A percentile compares a stretch with the other conserved stretches of the same genome.
phyloP scores from a whole-genome alignment of 2,888 invertebrate genomes.

The Euproctis similis region DNA sequence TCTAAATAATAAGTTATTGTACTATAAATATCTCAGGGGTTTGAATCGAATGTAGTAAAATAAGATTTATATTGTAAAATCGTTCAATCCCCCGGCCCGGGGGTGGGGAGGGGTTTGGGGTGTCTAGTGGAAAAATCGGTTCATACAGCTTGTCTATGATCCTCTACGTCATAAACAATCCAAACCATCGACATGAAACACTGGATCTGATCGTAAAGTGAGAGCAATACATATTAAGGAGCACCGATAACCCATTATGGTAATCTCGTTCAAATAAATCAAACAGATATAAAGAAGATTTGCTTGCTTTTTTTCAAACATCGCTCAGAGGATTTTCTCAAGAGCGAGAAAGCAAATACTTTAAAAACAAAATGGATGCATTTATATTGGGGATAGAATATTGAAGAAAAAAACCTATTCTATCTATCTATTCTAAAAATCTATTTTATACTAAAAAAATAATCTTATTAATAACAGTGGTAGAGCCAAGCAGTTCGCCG shows the following conservation, averaged over 20 bases:
- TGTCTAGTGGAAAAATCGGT: background rate
- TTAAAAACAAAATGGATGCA: no score
- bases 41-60: conserved; percentile 4
- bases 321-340: no score
- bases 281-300: no score
- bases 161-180: conserved; percentile 8
- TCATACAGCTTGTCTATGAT: conserved; percentile 5
- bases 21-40: background rate
- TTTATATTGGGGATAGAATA: no score
- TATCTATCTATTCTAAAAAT: no score
- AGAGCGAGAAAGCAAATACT: no score
- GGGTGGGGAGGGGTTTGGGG: background rate
- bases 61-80: conserved; percentile 1
- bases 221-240: conserved; percentile 16
- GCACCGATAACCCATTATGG: conserved; percentile 24
- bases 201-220: conserved; percentile 12
- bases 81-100: background rate
- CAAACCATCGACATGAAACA: conserved; percentile 1
- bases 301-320: no score
- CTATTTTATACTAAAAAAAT: no score
- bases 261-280: conserved; percentile 28
- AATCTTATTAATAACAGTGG: no score
- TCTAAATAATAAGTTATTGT: background rate
- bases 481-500: no score
- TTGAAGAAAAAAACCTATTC: no score